Base-by-base conservation (phyloP, 2,888 invertebrate species). In the Eudasyphora cyanicolor region DNA sequence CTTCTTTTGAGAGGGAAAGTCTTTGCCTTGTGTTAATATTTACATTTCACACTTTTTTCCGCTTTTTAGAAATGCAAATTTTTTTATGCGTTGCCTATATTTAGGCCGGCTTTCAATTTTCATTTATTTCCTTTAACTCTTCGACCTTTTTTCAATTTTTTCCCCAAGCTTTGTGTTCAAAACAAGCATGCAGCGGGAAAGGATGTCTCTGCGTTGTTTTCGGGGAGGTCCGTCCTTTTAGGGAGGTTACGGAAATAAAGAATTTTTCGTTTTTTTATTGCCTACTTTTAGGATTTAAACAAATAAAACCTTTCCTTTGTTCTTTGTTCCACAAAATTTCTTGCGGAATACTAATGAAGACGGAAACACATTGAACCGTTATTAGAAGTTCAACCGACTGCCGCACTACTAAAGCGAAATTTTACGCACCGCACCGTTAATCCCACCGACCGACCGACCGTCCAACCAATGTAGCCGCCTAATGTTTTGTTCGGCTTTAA, bases 121-220 rank as follows among this genome's bases (percentile, higher is more conserved):
- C 54, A 82, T 45, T 79, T 76, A 45, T 38, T 69, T 73, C 12
- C 35, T 14, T 49, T 64, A 32, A 27, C n/a, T 14, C 38, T 74
- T 67, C 45, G 71, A 80, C 80, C 77, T 76, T 81, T 84, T 83
- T 84, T 70, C 64, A 80, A 60, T 76, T 79, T 82, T 45, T 24
- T 57, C 74, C 24, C 6, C 6, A 10, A 35, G 35, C 10, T 79
- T 62, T 57, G 29, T 60, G 51, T 12, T 60, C 60, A 67, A 54
- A 82, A 76, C 17, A 60, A 74, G 76, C 74, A n/a, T n/a, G n/a
- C n/a, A n/a, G n/a, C n/a, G 79, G 76, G 76, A 62, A 54, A n/a
- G 79, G 79, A 60, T 24, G 17, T n/a, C 42, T 75, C 35, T 45
- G 49, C 32, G 27, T 76, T 82, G 21, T 49, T 24, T n/a, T 14